Conservation (phyloP, 2,888 invertebrate genomes). For the Drosophila neoperkinsi region DNA sequence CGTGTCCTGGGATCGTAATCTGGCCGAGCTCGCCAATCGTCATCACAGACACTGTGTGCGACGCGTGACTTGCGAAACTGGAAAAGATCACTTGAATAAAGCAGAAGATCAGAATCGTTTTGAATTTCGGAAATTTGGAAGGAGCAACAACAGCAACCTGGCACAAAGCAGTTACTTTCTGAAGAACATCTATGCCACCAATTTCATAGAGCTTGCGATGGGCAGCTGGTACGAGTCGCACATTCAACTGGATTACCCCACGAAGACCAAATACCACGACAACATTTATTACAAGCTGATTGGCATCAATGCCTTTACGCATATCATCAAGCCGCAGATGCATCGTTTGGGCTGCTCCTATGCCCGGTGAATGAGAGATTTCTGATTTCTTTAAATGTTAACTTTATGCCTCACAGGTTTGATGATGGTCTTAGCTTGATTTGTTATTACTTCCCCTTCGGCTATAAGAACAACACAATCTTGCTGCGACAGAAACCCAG, state of each 20-base stretch:
- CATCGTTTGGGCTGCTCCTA: slow-evolving; percentile 41
- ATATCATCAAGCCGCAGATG: slow-evolving; percentile 22
- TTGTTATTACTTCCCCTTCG: slow-evolving; percentile 38
- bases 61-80: rapidly evolving
- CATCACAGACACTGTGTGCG: slow-evolving; percentile 17
- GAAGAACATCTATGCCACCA: slow-evolving; percentile 8
- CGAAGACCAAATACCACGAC: rapidly evolving
- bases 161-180: slow-evolving; percentile 20
- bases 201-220: slow-evolving; percentile 21
- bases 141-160: not conserved
- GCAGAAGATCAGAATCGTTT: not conserved
- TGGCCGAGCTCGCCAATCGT: slow-evolving; percentile 38
- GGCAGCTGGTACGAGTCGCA: slow-evolving; percentile 44
- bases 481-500: slow-evolving; percentile 1
- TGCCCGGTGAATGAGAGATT: slow-evolving; percentile 26
- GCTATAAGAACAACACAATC: rapidly evolving
- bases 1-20: slow-evolving; percentile 22
- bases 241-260: slow-evolving; percentile 2
- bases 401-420: slow-evolving; percentile 15
- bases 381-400: not conserved
- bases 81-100: not conserved
- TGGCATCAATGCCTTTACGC: slow-evolving; percentile 30
- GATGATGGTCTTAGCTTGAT: slow-evolving; percentile 28
- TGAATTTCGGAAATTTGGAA: not conserved
- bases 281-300: not conserved